Conservation (phyloP, 2,797 vertebrate genomes). For the Squalus acanthias region DNA sequence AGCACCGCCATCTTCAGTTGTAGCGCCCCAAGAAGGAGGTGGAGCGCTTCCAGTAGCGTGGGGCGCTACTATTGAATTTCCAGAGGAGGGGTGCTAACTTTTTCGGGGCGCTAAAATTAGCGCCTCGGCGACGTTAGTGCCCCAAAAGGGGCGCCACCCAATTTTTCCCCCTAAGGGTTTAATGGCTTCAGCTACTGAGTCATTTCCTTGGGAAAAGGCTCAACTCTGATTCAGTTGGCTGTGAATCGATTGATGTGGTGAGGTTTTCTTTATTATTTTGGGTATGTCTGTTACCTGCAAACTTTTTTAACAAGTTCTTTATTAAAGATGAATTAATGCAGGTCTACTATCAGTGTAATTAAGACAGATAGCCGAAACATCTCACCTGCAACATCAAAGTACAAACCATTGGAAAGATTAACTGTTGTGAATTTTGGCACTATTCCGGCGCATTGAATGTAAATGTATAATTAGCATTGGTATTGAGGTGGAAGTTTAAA, state of each 20-base stretch:
- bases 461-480: background rate
- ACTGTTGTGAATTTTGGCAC: background rate
- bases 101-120: too few species aligned
- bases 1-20: too few species aligned
- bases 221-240: background rate
- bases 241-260: background rate
- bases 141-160: too few species aligned
- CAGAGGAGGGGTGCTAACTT: too few species aligned
- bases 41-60: too few species aligned
- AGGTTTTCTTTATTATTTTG: background rate
- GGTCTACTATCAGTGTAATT: background rate
- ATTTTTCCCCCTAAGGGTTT: background rate
- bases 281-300: background rate
- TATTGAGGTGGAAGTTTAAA: background rate
- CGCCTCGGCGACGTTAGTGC: too few species aligned
- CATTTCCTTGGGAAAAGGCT: background rate
- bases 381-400: background rate
- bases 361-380: background rate
- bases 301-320: background rate
- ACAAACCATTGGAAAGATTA: background rate
- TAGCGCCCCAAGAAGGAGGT: too few species aligned
- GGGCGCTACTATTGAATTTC: too few species aligned
- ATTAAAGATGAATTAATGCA: slow-evolving; percentile 7
- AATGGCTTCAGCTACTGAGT: background rate
- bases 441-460: background rate